A percentile compares a stretch with the other conserved stretches of the same genome.
These are phyloP conservation scores for Mimumesa dahlbomi DNA, from an alignment of 2,888 invertebrate species.

Conservation along the genomic window DNA sequence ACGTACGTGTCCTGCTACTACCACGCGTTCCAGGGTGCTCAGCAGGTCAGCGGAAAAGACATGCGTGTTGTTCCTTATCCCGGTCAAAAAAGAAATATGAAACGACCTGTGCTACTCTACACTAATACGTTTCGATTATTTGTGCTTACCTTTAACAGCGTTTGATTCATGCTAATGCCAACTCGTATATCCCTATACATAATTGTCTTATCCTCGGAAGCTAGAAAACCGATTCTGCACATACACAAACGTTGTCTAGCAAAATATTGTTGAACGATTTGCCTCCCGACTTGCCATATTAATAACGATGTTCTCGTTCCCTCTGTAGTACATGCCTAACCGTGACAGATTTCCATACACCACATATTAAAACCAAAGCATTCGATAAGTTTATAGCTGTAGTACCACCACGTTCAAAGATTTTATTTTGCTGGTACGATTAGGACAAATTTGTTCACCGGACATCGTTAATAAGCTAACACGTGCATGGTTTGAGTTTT, in stretches of 20 bases:
- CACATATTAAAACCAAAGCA: background rate
- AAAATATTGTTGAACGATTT: background rate
- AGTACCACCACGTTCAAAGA: constrained; percentile 13
- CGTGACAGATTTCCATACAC: background rate
- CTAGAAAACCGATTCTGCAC: constrained; percentile 2
- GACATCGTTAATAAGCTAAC: too few species aligned
- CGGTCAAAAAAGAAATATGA: constrained; percentile 18
- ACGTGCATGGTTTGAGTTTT: constrained; percentile 79
- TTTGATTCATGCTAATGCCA: constrained; percentile 46
- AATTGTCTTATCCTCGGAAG: constrained; percentile 25
- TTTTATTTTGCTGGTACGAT: constrained; percentile 10
- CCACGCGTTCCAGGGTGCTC: constrained; percentile 99
- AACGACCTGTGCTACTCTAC: constrained; percentile 44
- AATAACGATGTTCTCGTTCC: constrained; percentile 14
- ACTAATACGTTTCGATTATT: constrained; percentile 57
- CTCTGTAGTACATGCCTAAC: background rate
- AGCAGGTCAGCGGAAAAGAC: constrained; percentile 89
- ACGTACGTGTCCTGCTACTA: constrained; percentile 99
- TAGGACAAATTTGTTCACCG: too few species aligned
- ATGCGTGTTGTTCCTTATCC: constrained; percentile 63
- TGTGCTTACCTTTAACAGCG: constrained; percentile 55
- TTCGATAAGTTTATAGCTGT: background rate
- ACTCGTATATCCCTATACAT: constrained; percentile 16
- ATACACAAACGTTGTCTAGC: constrained; percentile 4
- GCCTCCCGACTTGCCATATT: background rate